These are phyloP conservation scores for Romanogobio albipinnatus DNA, from an alignment of 2,113 vertebrate species.

Conservation along the genomic window DNA sequence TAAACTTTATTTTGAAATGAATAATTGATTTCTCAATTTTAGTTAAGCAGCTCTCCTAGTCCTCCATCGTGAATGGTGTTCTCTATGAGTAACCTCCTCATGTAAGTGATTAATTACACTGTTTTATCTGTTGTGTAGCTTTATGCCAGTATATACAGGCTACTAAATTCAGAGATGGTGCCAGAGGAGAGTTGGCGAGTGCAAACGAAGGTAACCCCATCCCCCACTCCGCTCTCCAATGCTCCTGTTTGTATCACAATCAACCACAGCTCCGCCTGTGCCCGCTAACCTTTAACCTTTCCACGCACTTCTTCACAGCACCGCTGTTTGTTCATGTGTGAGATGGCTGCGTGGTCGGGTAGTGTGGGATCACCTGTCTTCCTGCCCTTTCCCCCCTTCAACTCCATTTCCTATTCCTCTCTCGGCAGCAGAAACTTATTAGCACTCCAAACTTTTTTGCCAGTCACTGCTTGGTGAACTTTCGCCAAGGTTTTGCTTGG, in stretches of 20 bases:
- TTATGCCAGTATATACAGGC: constrained; percentile 99
- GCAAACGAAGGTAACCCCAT: constrained; percentile 93
- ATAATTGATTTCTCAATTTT: not conserved
- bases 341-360: constrained; percentile 67
- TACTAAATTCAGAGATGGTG: constrained; percentile 97
- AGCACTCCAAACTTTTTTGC: constrained; percentile 70
- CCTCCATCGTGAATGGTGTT: not conserved
- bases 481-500: constrained; percentile 64
- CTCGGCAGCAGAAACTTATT: constrained; percentile 65
- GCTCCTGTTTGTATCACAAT: constrained; percentile 56
- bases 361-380: constrained; percentile 50
- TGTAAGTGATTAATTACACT: constrained; percentile 48
- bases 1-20: not conserved
- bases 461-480: constrained; percentile 71
- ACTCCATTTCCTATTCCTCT: constrained; percentile 38
- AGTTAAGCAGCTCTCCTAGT: not conserved
- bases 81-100: not conserved
- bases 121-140: constrained; percentile 82
- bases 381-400: constrained; percentile 46
- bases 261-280: constrained; percentile 75
- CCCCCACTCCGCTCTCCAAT: constrained; percentile 65
- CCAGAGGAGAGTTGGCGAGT: constrained; percentile 89
- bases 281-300: constrained; percentile 75
- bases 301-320: constrained; percentile 66
- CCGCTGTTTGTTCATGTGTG: constrained; percentile 66